phyloP scores from a whole-genome alignment of 2,113 vertebrate genomes.

The Oryctolagus cuniculus region mOryCun1.1 NC_091443.1:30847001-30847500 shows the following conservation, averaged over 20 bases:
- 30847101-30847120: background rate
- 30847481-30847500: background rate
- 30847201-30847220: conserved; percentile 17
- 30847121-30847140: background rate
- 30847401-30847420: conserved; percentile 47
- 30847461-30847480: conserved; percentile 32
- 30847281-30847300: conserved; percentile 32
- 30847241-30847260: background rate
- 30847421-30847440: conserved; percentile 43
- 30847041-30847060: background rate
- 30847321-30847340: conserved; percentile 19
- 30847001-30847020: conserved; percentile 4
- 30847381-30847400: conserved; percentile 43
- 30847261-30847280: background rate
- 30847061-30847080: background rate
- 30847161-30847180: background rate
- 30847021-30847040: background rate
- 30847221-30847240: background rate
- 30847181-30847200: conserved; percentile 47
- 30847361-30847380: conserved; percentile 17
- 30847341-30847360: background rate
- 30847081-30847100: background rate
- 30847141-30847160: background rate
- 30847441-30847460: conserved; percentile 24
- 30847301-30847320: background rate